A percentile compares a stretch with the other conserved stretches of the same genome.
These are phyloP conservation scores for Alouatta palliata DNA, from an alignment of 2,113 vertebrate genomes.

Conservation along the genomic window DNA sequence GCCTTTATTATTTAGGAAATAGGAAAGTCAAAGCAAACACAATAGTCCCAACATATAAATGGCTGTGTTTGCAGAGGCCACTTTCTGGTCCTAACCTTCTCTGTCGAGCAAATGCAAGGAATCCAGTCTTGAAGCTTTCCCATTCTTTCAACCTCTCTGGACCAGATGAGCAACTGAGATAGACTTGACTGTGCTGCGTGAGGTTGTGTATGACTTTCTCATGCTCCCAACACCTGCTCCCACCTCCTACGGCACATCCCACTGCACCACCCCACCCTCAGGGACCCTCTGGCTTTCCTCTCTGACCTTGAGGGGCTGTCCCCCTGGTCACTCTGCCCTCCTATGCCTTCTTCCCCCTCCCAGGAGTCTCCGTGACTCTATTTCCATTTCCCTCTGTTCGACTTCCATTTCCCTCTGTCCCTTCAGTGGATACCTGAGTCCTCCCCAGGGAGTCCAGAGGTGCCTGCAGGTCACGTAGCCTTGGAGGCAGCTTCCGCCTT, in stretches of 20 bases:
- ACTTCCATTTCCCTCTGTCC: neutral
- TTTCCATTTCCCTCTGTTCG: neutral
- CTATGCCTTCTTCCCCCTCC: no score
- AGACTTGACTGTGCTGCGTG: neutral
- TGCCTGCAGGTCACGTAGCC: no score
- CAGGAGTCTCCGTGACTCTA: neutral
- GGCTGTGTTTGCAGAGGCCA: neutral
- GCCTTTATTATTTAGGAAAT: neutral
- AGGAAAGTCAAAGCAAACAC: neutral
- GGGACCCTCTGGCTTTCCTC: neutral
- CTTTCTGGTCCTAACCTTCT: neutral
- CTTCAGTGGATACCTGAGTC: neutral
- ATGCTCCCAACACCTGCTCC: neutral
- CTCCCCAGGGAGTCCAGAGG: neutral
- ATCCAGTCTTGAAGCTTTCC: neutral
- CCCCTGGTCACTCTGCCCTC: neutral
- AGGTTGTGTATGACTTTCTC: neutral
- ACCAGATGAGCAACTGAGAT: neutral
- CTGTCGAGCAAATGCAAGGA: neutral
- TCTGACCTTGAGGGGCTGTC: neutral
- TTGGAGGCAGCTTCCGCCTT: rapidly evolving
- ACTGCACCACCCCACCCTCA: neutral
- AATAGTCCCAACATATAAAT: neutral
- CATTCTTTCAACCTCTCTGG: neutral
- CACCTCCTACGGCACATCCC: neutral